A percentile compares a stretch with the other conserved stretches of the same genome.
Evolutionary conservation across 2,797 vertebrate species (phyloP).

Genomic region (Anas bernieri): DNA sequence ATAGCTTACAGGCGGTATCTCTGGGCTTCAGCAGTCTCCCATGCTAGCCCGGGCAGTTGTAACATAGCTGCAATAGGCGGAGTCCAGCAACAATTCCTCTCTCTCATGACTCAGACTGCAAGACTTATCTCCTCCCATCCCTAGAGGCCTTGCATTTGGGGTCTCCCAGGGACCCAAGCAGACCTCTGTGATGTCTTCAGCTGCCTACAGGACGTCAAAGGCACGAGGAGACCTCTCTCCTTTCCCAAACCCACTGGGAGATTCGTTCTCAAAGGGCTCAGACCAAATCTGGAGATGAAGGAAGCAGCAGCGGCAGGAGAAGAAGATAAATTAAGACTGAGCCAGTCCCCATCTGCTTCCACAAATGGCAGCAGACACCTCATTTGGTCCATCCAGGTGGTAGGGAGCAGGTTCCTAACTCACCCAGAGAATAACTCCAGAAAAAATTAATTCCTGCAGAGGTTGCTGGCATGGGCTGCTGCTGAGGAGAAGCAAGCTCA

Average conservation of each 20-base stretch:
- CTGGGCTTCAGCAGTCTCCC: not conserved
- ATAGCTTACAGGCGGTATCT: not conserved
- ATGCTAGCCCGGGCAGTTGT: not conserved
- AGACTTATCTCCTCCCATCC: conserved; percentile 42
- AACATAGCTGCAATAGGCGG: conserved; percentile 33
- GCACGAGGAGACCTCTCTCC: not conserved
- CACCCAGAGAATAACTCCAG: not conserved
- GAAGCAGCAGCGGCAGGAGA: not conserved
- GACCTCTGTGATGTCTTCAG: not conserved
- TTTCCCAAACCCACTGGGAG: not conserved
- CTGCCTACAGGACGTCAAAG: not conserved
- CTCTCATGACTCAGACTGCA: not conserved
- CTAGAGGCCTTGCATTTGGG: not conserved
- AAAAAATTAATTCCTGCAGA: not conserved
- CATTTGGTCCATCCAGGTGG: not conserved
- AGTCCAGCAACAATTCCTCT: conserved; percentile 42
- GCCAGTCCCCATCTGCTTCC: not conserved
- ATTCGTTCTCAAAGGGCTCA: not conserved
- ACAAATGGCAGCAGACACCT: not conserved
- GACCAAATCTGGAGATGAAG: too few species aligned
- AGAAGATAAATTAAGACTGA: not conserved
- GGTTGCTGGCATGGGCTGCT: not conserved
- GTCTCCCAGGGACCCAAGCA: not conserved
- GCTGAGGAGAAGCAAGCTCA: fast-evolving
- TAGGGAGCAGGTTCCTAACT: not conserved